These are phyloP conservation scores for Chloroceryle amazona DNA, from an alignment of 2,797 vertebrate genomes.

Conservation along the genomic window DNA sequence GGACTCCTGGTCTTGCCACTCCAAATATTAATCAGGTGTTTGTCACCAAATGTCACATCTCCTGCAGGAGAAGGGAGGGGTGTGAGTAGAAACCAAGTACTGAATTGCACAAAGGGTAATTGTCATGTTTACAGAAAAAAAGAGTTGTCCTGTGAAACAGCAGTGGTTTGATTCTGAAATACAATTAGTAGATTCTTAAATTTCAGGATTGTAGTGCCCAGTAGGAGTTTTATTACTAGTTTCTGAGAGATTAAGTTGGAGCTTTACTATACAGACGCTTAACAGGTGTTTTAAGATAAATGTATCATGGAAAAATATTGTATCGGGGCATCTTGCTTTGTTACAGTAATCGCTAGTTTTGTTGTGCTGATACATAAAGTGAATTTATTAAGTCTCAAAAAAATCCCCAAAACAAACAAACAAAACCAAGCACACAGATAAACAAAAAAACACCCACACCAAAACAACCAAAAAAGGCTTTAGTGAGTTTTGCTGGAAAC, in stretches of 20 bases:
- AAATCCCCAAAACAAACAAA: too few relatives aligned
- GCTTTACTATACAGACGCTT: background rate
- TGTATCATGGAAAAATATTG: background rate
- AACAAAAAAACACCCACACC: too few relatives aligned
- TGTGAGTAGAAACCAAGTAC: background rate
- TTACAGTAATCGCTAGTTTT: background rate
- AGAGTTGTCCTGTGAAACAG: background rate
- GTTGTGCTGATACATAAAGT: background rate
- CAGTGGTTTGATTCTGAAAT: background rate
- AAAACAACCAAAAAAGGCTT: background rate
- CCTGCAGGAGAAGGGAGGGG: background rate
- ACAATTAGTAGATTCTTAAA: background rate
- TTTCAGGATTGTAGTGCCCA: background rate
- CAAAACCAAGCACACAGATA: too few relatives aligned
- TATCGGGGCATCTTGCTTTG: background rate
- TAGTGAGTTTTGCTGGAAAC: background rate
- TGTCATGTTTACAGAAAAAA: background rate
- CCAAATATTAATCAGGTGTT: background rate
- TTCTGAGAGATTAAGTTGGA: background rate
- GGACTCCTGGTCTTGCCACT: background rate
- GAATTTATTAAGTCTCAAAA: background rate
- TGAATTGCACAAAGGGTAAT: background rate
- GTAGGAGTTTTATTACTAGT: background rate
- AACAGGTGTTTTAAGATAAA: conserved; percentile 9
- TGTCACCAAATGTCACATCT: background rate